These are phyloP conservation scores for Nyctereutes procyonoides DNA, from an alignment of 2,113 vertebrate species.

Conservation along the genomic window DNA sequence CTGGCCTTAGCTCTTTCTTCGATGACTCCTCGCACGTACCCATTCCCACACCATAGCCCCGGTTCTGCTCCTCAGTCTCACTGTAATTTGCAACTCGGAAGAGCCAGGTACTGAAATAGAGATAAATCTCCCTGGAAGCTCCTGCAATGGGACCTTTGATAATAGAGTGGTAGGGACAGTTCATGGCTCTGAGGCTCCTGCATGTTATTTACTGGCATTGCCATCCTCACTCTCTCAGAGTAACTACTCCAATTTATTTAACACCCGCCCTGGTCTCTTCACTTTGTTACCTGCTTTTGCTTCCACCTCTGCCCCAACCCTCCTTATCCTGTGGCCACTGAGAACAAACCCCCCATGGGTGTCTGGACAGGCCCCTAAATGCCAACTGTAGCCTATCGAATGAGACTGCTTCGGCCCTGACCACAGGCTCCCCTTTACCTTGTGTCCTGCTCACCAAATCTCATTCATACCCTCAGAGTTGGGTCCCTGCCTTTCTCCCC, in stretches of 20 bases:
- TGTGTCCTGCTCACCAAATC: background rate
- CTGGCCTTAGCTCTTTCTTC: conserved; percentile 70
- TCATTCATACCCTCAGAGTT: background rate
- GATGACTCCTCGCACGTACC: conserved; percentile 69
- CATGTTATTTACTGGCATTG: background rate
- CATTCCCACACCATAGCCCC: conserved; percentile 52
- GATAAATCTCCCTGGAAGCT: conserved; percentile 44
- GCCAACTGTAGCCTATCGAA: background rate
- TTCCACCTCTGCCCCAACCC: background rate
- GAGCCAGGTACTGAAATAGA: conserved; percentile 74
- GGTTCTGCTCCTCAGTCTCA: conserved; percentile 61
- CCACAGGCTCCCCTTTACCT: background rate
- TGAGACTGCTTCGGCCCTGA: background rate
- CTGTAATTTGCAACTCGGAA: conserved; percentile 79
- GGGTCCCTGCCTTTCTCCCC: background rate
- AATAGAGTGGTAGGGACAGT: conserved; percentile 1
- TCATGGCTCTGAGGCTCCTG: background rate
- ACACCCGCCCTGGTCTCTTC: background rate
- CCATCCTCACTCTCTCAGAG: background rate
- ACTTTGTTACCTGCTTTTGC: background rate
- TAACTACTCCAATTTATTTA: background rate
- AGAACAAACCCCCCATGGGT: background rate
- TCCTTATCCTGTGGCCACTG: background rate
- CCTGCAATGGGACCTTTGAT: background rate
- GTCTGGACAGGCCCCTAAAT: background rate